Base-by-base conservation (phyloP, 1,140 invertebrate species). In the Drosophila cardini region DNA sequence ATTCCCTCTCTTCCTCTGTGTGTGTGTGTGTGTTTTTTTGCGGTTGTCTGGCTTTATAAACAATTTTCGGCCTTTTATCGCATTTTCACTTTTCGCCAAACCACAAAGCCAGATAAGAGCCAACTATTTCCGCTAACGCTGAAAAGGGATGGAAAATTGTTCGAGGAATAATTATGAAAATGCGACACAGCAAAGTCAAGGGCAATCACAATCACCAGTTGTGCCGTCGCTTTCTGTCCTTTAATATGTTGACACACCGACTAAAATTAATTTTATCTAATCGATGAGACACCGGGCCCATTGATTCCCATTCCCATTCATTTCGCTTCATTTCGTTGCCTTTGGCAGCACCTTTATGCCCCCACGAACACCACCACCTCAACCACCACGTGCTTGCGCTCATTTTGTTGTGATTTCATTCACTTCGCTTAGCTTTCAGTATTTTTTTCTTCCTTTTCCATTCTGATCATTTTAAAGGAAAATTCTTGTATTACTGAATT, bases 181-280 rank as follows among this genome's bases (percentile, higher is more conserved):
- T 40, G 34, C 18, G 18, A 36, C 46, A 61, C 70, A 61, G 61
- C 83, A 87, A 86, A 86, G 83, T 83, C 83, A 82, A 86, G 83
- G 79, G 15, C 76, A 78, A 7, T 36, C 61, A 42, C 76, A 78
- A 7, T 36, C 61, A 42, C 18, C 16, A 48, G 34, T 52, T 32
- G 45, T 32, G 45, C 34, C 52, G 43, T 38, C 18, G 16, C 21
- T 36, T 60, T 50, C 26, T 9, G n/a, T 45, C 2, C 21, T 63
- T 42, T 53, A 63, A 63, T 63, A 63, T 78, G 58, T 83, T 69
- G 56, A 73, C 56, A 70, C 45, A 63, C 43, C 45, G 83, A 83
- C 84, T 87, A 87, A 89, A 87, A 89, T 87, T 89, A 89, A 84
- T 78, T 80, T 89, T 89, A 89, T 89, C 84, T 89, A 89, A 89